phyloP scores from a whole-genome alignment of 1,140 invertebrate genomes.

The Atta cephalotes region DNA sequence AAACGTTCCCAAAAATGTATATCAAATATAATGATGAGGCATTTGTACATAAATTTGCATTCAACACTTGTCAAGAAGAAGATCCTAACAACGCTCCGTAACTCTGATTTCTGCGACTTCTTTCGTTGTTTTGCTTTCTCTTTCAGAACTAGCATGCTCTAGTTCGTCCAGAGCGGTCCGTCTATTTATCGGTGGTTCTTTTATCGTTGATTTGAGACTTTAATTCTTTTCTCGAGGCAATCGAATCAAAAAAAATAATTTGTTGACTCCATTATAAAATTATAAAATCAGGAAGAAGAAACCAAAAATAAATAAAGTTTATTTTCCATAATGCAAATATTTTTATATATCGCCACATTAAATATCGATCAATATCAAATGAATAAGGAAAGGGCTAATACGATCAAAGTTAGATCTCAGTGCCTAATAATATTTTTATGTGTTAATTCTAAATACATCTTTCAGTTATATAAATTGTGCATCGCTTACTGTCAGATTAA shows the following conservation, averaged over 20 bases:
- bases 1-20: neutral
- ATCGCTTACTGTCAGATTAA: too few species aligned
- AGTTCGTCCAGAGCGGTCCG: conserved; percentile 79
- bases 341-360: neutral
- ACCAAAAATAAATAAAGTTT: too few species aligned
- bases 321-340: neutral
- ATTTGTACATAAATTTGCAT: neutral
- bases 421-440: too few species aligned
- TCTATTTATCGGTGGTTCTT: conserved; percentile 65
- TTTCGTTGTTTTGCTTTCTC: conserved; percentile 86
- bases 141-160: conserved; percentile 86
- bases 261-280: neutral
- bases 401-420: too few species aligned
- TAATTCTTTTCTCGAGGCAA: conserved; percentile 41
- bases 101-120: conserved; percentile 74
- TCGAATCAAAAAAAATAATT: neutral
- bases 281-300: conserved; percentile 5
- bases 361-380: neutral
- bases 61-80: neutral
- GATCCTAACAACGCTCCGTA: conserved; percentile 41
- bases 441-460: too few species aligned
- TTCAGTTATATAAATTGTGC: too few species aligned
- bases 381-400: too few species aligned
- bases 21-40: neutral
- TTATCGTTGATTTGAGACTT: conserved; percentile 39